Percentiles rank a stretch among this genome's conserved stretches.
Evolutionary conservation across 2,888 invertebrate genomes (phyloP).

Genomic region (Philereme vetulata): DNA sequence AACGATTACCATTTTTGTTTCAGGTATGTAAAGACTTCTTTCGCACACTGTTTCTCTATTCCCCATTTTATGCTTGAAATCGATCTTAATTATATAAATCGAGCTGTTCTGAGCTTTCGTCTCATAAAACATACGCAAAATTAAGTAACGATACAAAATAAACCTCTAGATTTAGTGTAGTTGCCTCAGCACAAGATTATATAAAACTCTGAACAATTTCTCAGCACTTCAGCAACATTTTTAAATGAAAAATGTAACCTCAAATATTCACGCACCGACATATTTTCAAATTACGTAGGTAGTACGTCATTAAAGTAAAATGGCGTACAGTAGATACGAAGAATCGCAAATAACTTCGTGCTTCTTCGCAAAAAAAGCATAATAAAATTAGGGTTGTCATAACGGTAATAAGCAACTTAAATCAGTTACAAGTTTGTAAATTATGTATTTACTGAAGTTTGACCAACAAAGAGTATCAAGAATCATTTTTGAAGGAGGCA

Average conservation of each 20-base stretch:
- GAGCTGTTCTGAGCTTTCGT: too few relatives aligned
- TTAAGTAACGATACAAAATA: too few relatives aligned
- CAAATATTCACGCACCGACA: conserved; percentile 10
- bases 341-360: conserved; percentile 27
- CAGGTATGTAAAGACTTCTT: background rate
- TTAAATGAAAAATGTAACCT: background rate
- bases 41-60: background rate
- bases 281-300: conserved; percentile 15
- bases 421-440: background rate
- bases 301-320: conserved; percentile 21
- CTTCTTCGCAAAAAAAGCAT: conserved; percentile 48
- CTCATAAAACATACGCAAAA: too few relatives aligned
- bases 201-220: background rate
- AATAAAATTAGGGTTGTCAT: conserved; percentile 32
- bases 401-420: background rate
- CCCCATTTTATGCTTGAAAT: too few relatives aligned
- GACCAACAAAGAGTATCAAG: too few relatives aligned
- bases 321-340: conserved; percentile 22
- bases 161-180: too few relatives aligned
- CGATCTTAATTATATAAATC: too few relatives aligned
- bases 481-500: too few relatives aligned
- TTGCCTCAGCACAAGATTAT: too few relatives aligned
- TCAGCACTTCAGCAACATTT: background rate
- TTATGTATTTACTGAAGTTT: too few relatives aligned
- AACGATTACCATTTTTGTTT: background rate